Evolutionary conservation across 2,797 vertebrate species (phyloP), one percentile per base, ranked within the genome.

Genomic region (Pteropus rufus): DNA sequence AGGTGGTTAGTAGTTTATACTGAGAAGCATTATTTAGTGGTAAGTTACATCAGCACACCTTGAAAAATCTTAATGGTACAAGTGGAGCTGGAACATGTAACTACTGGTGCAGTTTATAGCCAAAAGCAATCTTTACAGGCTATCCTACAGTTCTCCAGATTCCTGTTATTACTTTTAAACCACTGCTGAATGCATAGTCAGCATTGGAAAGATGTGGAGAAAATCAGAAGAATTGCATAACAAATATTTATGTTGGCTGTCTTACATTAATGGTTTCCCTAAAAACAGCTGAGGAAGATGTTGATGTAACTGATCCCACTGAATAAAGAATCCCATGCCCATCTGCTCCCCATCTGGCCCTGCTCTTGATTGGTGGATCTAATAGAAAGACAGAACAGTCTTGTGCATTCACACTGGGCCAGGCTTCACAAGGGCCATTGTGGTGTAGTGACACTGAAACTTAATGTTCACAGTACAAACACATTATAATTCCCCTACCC

Each of bases 381-480:
- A 98, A 98, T 70, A 98, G 98, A 98, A 98, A 98, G 98, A 98
- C 98, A 98, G 98, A 98, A 97, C 95, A 24, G 96, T 95, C 97
- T 91, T 91, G 92, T 96, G 97, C 96, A 93, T 93, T 97, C 31
- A 86, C 95, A 96, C 73, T 3, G 67, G 94, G 96, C 97, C 92
- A 76, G 96, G 96, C 97, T 96, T 94, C 97, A 91, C 96, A 98
- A 95, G 98, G 97, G 88, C 98, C 96, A 85, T 97, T 97, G 97
- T 97, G 96, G 29, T 18, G 70, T 36, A 93, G 77, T 44, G 97
- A 98, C 98, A 98, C 97, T 96, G 98, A 97, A 97, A 95, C 70
- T 94, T 62, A 97, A 91, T 82, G 95, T 98, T 96, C 97, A 97
- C 96, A 93, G 98, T 89, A 97, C 97, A 97, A 97, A 87, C 1